These are phyloP conservation scores for Aphaenogaster ashmeadi DNA, from an alignment of 1,140 invertebrate species.

Conservation along the genomic window DNA sequence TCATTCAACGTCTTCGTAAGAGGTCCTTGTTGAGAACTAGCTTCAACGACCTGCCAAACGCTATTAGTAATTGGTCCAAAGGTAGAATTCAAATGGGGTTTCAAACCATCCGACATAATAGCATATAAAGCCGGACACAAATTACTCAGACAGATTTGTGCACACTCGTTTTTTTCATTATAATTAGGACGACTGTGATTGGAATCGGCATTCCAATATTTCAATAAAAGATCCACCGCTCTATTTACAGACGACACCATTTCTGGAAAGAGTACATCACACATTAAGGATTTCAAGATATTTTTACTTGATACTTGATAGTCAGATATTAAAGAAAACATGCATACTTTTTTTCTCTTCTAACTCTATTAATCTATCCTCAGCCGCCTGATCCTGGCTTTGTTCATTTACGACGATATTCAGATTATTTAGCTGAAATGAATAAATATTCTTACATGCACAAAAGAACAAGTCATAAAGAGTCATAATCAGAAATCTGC, in stretches of 20 bases:
- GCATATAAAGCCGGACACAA: slow-evolving; percentile 95
- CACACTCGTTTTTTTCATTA: slow-evolving; percentile 87
- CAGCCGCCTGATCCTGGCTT: slow-evolving; percentile 73
- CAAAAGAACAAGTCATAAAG: slow-evolving; percentile 26
- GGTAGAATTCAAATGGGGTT: slow-evolving; percentile 93
- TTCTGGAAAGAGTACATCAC: slow-evolving; percentile 83
- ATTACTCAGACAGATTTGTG: slow-evolving; percentile 91
- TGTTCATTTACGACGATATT: slow-evolving; percentile 67
- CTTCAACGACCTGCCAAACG: slow-evolving; percentile 96
- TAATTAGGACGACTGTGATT: slow-evolving; percentile 78
- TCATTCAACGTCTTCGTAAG: slow-evolving; percentile 95
- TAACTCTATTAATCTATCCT: slow-evolving; percentile 77
- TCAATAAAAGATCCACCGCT: slow-evolving; percentile 90
- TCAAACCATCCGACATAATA: slow-evolving; percentile 94
- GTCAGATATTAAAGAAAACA: not conserved
- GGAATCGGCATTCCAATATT: slow-evolving; percentile 84
- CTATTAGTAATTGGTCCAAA: slow-evolving; percentile 96
- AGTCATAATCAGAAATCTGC: not conserved
- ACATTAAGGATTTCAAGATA: not conserved
- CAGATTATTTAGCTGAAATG: slow-evolving; percentile 70
- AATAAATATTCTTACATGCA: not conserved
- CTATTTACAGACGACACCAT: slow-evolving; percentile 90
- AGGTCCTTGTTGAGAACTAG: slow-evolving; percentile 95
- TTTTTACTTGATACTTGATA: not conserved
- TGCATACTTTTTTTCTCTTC: slow-evolving; percentile 83